Evolutionary conservation across 2,797 vertebrate species (phyloP).

Genomic region (Picus viridis): DNA sequence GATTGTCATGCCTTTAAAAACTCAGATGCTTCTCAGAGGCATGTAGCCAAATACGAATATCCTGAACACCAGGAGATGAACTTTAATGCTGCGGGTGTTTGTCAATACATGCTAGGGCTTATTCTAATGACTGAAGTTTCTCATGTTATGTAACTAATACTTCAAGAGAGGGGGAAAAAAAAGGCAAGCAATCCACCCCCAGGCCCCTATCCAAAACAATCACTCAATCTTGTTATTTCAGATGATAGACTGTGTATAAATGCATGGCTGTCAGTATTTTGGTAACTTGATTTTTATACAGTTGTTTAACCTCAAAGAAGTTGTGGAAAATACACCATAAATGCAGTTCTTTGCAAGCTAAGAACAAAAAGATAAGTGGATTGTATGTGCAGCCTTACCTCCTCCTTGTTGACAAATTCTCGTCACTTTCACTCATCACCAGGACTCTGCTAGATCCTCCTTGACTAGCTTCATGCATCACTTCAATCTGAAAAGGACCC

Average conservation of each 20-base stretch:
- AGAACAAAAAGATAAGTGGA: neutral
- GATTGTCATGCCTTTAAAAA: neutral
- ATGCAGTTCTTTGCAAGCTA: neutral
- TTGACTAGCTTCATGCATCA: constrained; percentile 90
- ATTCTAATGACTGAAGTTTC: neutral
- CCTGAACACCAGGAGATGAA: neutral
- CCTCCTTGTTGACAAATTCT: constrained; percentile 86
- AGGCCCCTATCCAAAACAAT: neutral
- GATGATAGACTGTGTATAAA: neutral
- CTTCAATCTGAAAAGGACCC: constrained; percentile 86
- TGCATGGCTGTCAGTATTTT: neutral
- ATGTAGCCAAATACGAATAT: neutral
- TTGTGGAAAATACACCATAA: neutral
- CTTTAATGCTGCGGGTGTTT: neutral
- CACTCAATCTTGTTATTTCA: neutral
- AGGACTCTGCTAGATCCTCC: constrained; percentile 84
- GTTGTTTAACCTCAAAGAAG: neutral
- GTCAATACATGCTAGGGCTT: neutral
- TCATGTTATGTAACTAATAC: neutral
- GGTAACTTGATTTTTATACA: neutral
- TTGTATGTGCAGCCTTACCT: constrained; percentile 79
- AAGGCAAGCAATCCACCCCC: neutral
- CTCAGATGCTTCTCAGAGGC: neutral
- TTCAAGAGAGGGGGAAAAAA: too few relatives aligned
- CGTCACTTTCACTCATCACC: constrained; percentile 85